Conservation (phyloP, 2,888 invertebrate genomes). For the Campoplex nolae region DNA sequence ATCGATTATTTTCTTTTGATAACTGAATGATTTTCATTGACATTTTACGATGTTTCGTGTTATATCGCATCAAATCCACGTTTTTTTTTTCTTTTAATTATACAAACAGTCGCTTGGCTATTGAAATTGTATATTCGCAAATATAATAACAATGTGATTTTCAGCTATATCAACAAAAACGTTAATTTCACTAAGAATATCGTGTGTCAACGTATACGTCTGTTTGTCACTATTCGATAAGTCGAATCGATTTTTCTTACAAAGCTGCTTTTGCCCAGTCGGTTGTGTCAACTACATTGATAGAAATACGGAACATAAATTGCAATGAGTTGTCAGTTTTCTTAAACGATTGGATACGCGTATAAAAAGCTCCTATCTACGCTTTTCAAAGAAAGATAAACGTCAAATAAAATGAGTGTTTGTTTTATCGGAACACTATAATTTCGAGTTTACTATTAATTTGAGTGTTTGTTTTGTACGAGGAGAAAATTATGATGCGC, state of each 20-base stretch:
- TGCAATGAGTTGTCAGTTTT: neutral
- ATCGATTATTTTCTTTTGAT: neutral
- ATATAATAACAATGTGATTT: neutral
- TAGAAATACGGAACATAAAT: neutral
- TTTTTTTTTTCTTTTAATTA: neutral
- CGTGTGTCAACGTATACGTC: neutral
- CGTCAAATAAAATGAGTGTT: neutral
- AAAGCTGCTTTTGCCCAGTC: neutral
- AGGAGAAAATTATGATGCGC: neutral
- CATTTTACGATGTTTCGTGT: neutral
- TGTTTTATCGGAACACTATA: neutral
- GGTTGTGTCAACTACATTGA: neutral
- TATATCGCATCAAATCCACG: no score
- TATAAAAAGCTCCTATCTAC: neutral
- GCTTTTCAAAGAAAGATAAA: neutral
- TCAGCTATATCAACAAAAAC: neutral
- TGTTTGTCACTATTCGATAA: neutral
- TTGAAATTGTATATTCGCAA: neutral
- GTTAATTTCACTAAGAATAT: neutral
- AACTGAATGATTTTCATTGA: neutral
- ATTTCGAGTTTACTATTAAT: constrained; percentile 1
- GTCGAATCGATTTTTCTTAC: neutral
- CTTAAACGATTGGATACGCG: neutral
- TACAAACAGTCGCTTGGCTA: neutral
- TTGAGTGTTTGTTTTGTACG: neutral